Percentiles rank a stretch among this genome's conserved stretches.
Evolutionary conservation across 2,113 vertebrate species (phyloP).

Genomic region (Channa maculata): DNA sequence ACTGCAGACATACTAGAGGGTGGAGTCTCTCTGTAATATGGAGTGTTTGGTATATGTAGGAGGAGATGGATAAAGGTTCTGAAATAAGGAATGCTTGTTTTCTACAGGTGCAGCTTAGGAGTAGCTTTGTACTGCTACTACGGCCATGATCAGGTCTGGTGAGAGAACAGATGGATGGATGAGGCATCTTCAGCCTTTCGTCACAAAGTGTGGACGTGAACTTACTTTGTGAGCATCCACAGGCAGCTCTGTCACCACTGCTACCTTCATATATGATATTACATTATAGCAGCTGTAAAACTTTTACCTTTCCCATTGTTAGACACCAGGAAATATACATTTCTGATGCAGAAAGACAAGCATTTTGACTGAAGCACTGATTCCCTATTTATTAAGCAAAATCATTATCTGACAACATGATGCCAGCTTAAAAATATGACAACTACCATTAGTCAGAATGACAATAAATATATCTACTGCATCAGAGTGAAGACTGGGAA

Average conservation of each 20-base stretch:
- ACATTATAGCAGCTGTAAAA: not conserved
- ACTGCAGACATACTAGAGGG: not conserved
- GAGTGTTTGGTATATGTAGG: not conserved
- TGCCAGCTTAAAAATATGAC: not conserved
- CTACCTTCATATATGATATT: not conserved
- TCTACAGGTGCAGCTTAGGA: not conserved
- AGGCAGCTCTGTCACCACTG: not conserved
- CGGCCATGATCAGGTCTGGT: not conserved
- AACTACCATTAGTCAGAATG: not conserved
- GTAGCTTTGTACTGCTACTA: too few relatives aligned
- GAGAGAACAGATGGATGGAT: not conserved
- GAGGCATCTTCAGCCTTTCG: not conserved
- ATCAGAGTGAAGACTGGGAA: not conserved
- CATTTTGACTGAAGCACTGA: slow-evolving; percentile 8
- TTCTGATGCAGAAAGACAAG: not conserved
- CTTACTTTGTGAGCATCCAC: not conserved
- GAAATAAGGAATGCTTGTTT: not conserved
- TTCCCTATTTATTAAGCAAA: not conserved
- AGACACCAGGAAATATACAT: not conserved
- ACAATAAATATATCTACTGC: not conserved
- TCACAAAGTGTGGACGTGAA: not conserved
- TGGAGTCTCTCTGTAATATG: not conserved
- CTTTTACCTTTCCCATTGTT: not conserved
- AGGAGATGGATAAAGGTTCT: not conserved
- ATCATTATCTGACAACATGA: not conserved